Conservation (phyloP, 2,888 invertebrate genomes). For the Lasius platythorax region DNA sequence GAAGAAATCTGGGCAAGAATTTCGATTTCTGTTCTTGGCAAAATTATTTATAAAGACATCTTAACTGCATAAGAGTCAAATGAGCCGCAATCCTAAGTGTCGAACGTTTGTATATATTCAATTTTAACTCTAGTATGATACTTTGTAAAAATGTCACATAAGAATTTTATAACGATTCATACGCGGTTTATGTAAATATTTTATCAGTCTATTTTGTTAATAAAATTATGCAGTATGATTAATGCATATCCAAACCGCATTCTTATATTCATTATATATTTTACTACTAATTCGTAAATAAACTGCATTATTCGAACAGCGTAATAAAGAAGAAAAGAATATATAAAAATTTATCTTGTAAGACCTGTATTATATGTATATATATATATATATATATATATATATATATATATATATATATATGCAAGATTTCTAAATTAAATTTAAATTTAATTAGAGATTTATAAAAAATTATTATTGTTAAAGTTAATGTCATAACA, state of each 20-base stretch:
- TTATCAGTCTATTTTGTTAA: background rate
- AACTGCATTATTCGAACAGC: background rate
- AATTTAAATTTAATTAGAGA: background rate
- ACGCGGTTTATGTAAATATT: background rate
- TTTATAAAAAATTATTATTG: background rate
- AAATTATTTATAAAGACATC: background rate
- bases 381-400: background rate
- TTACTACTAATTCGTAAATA: background rate
- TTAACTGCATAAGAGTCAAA: background rate
- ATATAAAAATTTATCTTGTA: background rate
- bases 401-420: background rate
- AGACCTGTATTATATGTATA: background rate
- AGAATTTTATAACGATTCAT: background rate
- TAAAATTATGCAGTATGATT: background rate
- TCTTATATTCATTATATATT: background rate
- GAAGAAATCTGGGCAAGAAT: constrained; percentile 7
- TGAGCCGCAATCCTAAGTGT: background rate
- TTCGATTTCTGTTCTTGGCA: background rate
- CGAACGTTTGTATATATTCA: background rate
- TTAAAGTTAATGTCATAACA: background rate
- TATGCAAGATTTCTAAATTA: background rate
- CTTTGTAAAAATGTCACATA: background rate
- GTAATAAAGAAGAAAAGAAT: background rate
- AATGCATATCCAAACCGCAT: background rate
- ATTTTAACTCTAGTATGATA: background rate